Conservation (phyloP, 2,888 invertebrate genomes). For the Coleophora deauratella region DNA sequence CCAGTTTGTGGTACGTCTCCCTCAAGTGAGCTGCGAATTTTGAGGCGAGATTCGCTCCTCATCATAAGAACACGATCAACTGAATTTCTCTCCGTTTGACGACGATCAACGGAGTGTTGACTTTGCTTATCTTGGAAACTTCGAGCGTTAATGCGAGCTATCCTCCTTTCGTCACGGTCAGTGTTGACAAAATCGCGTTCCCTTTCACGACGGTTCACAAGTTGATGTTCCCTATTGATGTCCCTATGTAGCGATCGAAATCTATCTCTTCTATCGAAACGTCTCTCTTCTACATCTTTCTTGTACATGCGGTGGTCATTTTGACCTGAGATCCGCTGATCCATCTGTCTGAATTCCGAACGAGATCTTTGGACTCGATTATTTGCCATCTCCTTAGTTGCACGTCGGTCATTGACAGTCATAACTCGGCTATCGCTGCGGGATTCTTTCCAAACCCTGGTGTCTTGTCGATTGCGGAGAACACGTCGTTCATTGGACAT, state of each 20-base stretch:
- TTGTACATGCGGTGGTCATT: not conserved
- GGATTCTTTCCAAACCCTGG: no score
- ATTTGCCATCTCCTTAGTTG: no score
- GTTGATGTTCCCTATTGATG: conserved; percentile 1
- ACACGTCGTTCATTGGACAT: conserved; percentile 2
- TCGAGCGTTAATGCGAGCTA: not conserved
- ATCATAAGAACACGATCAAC: no score
- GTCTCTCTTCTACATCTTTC: conserved; percentile 1
- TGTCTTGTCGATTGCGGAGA: not conserved
- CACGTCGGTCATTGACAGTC: no score
- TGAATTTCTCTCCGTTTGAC: not conserved
- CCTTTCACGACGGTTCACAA: conserved; percentile 1
- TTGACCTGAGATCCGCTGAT: not conserved
- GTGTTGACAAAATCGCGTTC: not conserved
- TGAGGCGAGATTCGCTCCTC: no score
- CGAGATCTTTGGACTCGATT: not conserved
- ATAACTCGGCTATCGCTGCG: no score
- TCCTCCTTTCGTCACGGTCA: not conserved
- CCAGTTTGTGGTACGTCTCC: no score
- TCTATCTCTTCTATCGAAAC: no score
- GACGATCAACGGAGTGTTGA: not conserved
- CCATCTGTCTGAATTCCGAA: not conserved
- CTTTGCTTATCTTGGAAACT: not conserved
- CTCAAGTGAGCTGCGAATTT: no score
- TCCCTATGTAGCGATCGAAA: not conserved